Evolutionary conservation across 2,797 vertebrate species (phyloP).

Genomic region (Tokudaia tokunoshimensis): DNA sequence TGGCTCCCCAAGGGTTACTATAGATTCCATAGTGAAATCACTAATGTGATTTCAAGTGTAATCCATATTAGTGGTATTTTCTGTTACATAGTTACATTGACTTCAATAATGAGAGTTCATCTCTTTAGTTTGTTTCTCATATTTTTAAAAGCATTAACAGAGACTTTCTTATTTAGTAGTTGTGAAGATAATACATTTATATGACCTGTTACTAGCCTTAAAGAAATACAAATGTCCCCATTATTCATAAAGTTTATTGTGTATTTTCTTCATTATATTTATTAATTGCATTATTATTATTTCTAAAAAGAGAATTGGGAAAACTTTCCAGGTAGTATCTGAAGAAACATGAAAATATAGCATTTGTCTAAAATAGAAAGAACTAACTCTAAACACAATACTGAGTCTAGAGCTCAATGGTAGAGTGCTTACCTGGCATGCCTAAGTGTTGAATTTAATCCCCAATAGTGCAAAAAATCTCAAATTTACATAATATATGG

Average conservation of each 20-base stretch:
- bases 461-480: background rate
- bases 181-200: background rate
- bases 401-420: too few relatives aligned
- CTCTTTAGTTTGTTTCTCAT: background rate
- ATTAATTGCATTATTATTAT: background rate
- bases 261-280: background rate
- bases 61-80: background rate
- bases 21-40: background rate
- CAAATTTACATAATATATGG: background rate
- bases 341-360: background rate
- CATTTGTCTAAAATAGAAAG: background rate
- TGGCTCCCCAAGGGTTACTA: background rate
- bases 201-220: background rate
- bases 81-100: background rate
- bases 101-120: background rate
- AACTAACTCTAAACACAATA: background rate
- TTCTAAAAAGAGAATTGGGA: background rate
- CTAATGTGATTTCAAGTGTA: background rate
- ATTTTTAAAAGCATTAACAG: background rate
- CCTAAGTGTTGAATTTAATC: background rate
- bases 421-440: background rate
- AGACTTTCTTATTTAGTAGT: background rate
- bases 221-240: background rate
- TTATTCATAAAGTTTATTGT: background rate
- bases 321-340: background rate